Conservation (phyloP, 2,113 vertebrate genomes). For the Callocephalon fimbriatum region DNA sequence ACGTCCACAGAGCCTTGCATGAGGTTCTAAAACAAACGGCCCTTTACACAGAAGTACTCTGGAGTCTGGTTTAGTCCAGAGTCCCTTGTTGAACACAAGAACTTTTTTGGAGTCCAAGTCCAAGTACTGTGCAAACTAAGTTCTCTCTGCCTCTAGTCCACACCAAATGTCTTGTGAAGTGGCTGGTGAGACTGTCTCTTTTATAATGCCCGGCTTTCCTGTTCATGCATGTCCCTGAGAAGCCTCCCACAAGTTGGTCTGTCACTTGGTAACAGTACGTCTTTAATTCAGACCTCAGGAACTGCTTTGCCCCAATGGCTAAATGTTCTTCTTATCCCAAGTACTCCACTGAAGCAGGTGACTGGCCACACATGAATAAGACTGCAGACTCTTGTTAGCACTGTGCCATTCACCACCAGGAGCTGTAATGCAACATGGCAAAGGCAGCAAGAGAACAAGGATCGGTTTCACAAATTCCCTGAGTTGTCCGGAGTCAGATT, state of each 20-base stretch:
- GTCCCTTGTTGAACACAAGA: not conserved
- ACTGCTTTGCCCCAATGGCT: not conserved
- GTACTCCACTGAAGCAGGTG: not conserved
- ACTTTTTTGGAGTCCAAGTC: not conserved
- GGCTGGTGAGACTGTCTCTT: not conserved
- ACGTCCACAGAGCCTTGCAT: not conserved
- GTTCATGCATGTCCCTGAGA: not conserved
- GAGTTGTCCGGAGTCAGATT: not conserved
- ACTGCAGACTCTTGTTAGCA: not conserved
- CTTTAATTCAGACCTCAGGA: not conserved
- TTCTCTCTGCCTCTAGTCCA: not conserved
- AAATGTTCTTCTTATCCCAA: not conserved
- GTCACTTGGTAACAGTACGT: not conserved
- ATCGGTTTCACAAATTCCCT: not conserved
- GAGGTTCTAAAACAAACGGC: not conserved
- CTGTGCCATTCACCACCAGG: not conserved
- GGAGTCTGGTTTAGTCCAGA: not conserved
- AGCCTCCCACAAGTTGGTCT: not conserved
- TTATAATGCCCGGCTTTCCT: not conserved
- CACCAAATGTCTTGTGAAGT: not conserved
- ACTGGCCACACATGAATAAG: not conserved
- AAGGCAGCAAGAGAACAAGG: not conserved
- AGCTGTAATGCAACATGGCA: not conserved
- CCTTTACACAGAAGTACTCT: not conserved
- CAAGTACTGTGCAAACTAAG: not conserved